phyloP scores from a whole-genome alignment of 2,113 vertebrate species.

The Chloroceryle aenea region DNA sequence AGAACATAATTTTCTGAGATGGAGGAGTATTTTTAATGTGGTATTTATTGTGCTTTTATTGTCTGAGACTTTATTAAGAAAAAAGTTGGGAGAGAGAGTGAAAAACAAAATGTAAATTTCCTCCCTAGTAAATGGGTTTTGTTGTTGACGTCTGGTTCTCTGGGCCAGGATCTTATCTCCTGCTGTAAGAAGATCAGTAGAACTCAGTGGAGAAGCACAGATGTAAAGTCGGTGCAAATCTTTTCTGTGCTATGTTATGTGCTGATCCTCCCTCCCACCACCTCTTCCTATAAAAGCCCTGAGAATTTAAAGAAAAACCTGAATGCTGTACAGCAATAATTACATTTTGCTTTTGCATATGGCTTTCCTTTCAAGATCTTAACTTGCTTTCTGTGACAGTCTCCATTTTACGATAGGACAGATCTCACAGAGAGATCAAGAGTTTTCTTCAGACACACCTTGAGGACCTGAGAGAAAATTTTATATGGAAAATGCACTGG shows the following conservation, averaged over 20 bases:
- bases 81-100: not conserved
- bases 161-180: not conserved
- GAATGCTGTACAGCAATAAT: not conserved
- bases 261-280: not conserved
- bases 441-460: not conserved
- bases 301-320: not conserved
- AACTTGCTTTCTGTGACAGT: not conserved
- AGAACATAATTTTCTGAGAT: conserved; percentile 2
- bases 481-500: not conserved
- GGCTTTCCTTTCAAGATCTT: not conserved
- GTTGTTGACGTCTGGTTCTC: not conserved
- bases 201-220: not conserved
- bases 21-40: not conserved
- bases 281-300: not conserved
- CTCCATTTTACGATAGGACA: not conserved
- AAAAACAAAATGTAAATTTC: not conserved
- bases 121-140: not conserved
- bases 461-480: not conserved
- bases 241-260: not conserved
- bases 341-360: not conserved
- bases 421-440: not conserved
- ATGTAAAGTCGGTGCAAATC: not conserved
- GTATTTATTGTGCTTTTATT: conserved; percentile 11
- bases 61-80: not conserved
- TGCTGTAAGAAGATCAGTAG: not conserved